Conservation (phyloP, 2,888 invertebrate species). For the Eupithecia vulgata region DNA sequence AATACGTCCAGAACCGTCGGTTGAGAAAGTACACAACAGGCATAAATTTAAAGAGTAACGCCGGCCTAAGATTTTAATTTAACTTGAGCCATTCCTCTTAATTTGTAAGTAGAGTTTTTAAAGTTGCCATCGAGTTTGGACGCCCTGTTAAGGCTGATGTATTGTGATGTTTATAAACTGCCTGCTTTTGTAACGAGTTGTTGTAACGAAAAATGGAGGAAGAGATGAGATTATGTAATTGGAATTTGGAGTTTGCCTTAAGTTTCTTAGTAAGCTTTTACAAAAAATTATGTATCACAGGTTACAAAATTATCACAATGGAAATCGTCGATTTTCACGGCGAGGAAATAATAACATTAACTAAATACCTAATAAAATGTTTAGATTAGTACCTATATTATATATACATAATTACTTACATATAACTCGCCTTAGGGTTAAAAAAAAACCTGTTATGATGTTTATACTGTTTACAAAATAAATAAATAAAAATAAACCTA, state of each 20-base stretch:
- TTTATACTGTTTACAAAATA: no score
- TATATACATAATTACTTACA: no score
- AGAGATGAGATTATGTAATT: slow-evolving; percentile 4
- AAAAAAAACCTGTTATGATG: no score
- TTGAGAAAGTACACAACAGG: slow-evolving; percentile 64
- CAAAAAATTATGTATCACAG: no score
- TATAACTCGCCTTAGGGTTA: no score
- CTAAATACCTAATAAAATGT: no score
- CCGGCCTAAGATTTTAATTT: slow-evolving; percentile 78
- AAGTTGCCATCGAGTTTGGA: slow-evolving; percentile 53
- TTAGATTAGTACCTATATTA: no score
- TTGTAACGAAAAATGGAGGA: not conserved
- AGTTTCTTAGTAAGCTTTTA: not conserved
- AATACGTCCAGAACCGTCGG: slow-evolving; percentile 41
- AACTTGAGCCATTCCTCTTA: slow-evolving; percentile 80
- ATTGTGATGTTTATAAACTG: slow-evolving; percentile 40
- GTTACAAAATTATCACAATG: no score
- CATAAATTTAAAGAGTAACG: slow-evolving; percentile 67
- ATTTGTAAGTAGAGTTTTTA: slow-evolving; percentile 72
- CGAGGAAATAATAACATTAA: no score
- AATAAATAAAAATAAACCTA: no score
- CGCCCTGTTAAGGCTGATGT: slow-evolving; percentile 42
- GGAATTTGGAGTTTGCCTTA: not conserved
- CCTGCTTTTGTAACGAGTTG: slow-evolving; percentile 26
- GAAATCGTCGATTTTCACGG: no score